phyloP scores from a whole-genome alignment of 2,888 invertebrate species.

The Melieria crassipennis region DNA sequence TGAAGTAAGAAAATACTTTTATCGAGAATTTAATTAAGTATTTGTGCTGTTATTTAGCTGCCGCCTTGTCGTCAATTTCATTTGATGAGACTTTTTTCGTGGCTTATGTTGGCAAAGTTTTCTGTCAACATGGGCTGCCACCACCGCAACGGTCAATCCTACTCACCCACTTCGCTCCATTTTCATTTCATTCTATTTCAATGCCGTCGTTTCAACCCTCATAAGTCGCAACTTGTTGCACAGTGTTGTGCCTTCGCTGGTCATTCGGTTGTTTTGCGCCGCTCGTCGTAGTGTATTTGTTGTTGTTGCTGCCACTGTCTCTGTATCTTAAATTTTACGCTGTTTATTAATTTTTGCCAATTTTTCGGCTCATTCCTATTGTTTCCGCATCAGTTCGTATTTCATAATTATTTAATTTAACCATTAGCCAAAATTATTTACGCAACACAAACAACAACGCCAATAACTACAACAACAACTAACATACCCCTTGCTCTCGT shows the following conservation, averaged over 20 bases:
- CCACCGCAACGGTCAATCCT: background rate
- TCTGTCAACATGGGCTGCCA: background rate
- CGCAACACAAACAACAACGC: too few species aligned
- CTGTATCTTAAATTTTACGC: background rate
- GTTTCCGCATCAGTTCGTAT: background rate
- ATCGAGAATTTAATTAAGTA: slow-evolving; percentile 28
- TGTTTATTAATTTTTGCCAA: slow-evolving; percentile 1
- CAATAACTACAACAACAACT: too few species aligned
- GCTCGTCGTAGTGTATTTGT: background rate
- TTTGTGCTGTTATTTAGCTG: background rate
- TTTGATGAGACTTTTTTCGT: background rate
- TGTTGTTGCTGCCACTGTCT: background rate
- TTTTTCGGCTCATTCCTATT: background rate
- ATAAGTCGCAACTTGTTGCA: background rate
- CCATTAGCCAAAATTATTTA: too few species aligned
- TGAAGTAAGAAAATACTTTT: slow-evolving; percentile 5
- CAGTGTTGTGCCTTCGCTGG: background rate
- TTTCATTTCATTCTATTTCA: background rate
- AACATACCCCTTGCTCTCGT: too few species aligned
- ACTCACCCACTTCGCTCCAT: background rate
- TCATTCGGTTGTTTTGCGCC: background rate
- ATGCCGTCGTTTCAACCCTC: background rate
- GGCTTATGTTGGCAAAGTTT: background rate
- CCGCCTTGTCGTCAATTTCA: too few species aligned
- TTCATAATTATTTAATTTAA: slow-evolving; percentile 5